Base-by-base conservation (phyloP, 1,140 invertebrate species). In the Cydia amplana region DNA sequence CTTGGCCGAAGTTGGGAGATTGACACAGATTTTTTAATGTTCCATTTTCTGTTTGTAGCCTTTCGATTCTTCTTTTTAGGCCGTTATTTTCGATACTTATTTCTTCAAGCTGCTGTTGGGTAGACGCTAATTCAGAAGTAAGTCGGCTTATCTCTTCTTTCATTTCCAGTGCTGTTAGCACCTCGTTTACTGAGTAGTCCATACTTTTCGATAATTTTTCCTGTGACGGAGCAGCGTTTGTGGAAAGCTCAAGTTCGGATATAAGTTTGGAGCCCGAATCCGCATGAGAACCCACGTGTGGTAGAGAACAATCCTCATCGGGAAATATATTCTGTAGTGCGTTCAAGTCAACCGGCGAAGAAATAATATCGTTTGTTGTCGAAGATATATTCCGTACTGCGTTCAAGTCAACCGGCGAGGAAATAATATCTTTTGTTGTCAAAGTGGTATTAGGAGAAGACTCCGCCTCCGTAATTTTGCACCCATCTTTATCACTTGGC, bases 41-140 rank as follows among this genome's bases (percentile, higher is more conserved):
- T 14, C 63, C 9, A 12, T 28, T 65, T 65, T 65, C 63, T 65
- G 20, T 28, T 16, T 65, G 63, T 32, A 65, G 25, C 4, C 23
- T 65, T 2, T 36, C 63, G 10, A 65, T 65, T 28, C 12, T 65
- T 16, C 63, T 28, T 14, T 65, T 28, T 28, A 65, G 25, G 7
- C 63, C 20, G 14, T 65, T 65, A n/a, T 65, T 65, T 65, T 65
- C 63, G 12, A 65, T 65, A 32, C 14, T 65, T 65, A 65, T 16
- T 28, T 65, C 63, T 28, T 65, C 63, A 14, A 65, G 25, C 16
- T 73, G 67, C 46, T 67, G 3, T 51, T 73, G 28, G n/a, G 36
- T 64, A 16, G 63, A 65, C 12, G 23, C 25, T 12, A 65, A 7
- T 32, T 75, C 23, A 10, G 9, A 63, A 18, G 20, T 18, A 32